phyloP scores from a whole-genome alignment of 2,888 invertebrate genomes.

The Aquatica leii region DNA sequence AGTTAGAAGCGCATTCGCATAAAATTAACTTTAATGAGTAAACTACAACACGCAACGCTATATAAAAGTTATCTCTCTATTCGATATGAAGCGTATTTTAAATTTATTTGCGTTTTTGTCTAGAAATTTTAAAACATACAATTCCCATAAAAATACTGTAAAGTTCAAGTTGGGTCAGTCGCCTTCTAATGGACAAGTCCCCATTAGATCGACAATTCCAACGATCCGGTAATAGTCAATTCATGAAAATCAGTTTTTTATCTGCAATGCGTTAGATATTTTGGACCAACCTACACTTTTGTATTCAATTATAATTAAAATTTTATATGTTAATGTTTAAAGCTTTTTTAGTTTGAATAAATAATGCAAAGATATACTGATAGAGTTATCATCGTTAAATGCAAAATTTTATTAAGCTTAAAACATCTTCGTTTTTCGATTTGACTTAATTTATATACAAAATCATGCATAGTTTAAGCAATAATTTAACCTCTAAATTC shows the following conservation, averaged over 20 bases:
- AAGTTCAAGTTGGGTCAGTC: constrained; percentile 46
- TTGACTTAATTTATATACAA: constrained; percentile 14
- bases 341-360: constrained; percentile 17
- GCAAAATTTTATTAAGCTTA: constrained; percentile 23
- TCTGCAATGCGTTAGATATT: constrained; percentile 25
- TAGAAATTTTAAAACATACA: constrained; percentile 42
- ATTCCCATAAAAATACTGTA: constrained; percentile 45
- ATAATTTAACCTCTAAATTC: constrained; percentile 6
- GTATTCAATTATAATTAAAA: constrained; percentile 25
- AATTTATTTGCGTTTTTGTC: constrained; percentile 39
- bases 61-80: constrained; percentile 28
- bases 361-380: constrained; percentile 19
- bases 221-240: constrained; percentile 35
- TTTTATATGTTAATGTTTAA: constrained; percentile 12
- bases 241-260: constrained; percentile 38
- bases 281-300: constrained; percentile 13
- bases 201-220: constrained; percentile 40
- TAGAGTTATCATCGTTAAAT: constrained; percentile 21
- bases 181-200: constrained; percentile 43
- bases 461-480: constrained; percentile 9
- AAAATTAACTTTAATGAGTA: constrained; percentile 18
- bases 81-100: constrained; percentile 29
- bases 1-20: constrained; percentile 18
- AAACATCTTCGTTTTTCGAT: constrained; percentile 19
- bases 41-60: constrained; percentile 18